Evolutionary conservation across 2,888 invertebrate genomes (phyloP).

Genomic region (Drosophila quinaria): DNA sequence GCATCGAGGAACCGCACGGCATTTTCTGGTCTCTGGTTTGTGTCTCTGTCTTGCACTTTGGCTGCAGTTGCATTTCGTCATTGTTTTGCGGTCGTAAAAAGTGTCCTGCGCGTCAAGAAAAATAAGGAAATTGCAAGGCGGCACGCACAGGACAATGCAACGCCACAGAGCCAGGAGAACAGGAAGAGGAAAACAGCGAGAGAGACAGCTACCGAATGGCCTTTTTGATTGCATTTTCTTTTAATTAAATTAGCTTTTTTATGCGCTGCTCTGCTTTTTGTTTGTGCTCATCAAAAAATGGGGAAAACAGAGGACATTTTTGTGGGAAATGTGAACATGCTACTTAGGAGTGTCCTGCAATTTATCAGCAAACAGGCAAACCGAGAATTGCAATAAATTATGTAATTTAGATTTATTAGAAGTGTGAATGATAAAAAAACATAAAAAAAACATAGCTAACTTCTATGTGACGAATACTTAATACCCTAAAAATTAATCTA

Average conservation of each 20-base stretch:
- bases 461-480: not conserved
- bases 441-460: not conserved
- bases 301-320: conserved; percentile 13
- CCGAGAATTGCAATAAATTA: conserved; percentile 36
- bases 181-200: not conserved
- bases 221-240: conserved; percentile 80
- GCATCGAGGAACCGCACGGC: conserved; percentile 50
- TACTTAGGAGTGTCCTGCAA: conserved; percentile 55
- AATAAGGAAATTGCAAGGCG: conserved; percentile 65
- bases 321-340: conserved; percentile 49
- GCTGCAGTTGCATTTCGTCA: conserved; percentile 66
- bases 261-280: conserved; percentile 71
- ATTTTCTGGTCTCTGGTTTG: conserved; percentile 36
- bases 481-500: not conserved
- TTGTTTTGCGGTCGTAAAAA: conserved; percentile 75
- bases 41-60: conserved; percentile 44
- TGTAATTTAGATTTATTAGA: conserved; percentile 43
- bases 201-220: conserved; percentile 53
- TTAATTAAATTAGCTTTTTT: conserved; percentile 81
- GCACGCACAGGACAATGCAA: conserved; percentile 75
- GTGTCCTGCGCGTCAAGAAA: conserved; percentile 57
- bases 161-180: not conserved
- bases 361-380: conserved; percentile 39
- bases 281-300: conserved; percentile 60
- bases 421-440: conserved; percentile 10